Percentiles rank a stretch among this genome's conserved stretches.
These are phyloP conservation scores for Tipula vernalis DNA, from an alignment of 2,888 invertebrate genomes.

Conservation along the genomic window DNA sequence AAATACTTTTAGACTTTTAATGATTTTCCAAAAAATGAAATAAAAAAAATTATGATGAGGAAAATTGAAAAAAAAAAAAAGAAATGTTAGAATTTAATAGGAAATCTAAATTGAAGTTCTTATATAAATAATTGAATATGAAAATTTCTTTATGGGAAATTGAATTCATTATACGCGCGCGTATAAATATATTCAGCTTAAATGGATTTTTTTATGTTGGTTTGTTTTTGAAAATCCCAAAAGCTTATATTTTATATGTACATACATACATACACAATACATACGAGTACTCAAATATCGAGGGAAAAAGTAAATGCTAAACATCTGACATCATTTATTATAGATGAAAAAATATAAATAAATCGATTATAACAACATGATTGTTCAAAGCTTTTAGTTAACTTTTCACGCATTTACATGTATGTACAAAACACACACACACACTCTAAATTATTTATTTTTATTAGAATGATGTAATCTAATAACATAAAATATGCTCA, in stretches of 20 bases:
- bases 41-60: not conserved
- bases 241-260: not conserved
- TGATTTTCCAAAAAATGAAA: not conserved
- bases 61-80: not conserved
- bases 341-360: not conserved
- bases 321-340: not conserved
- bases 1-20: not conserved
- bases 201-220: not conserved
- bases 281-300: not conserved
- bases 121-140: not conserved
- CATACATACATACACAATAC: not conserved
- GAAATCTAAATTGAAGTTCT: not conserved
- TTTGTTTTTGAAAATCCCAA: not conserved
- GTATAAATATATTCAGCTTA: not conserved
- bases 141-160: not conserved
- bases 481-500: not conserved
- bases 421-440: not conserved
- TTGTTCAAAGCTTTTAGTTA: not conserved
- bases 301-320: not conserved
- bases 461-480: not conserved
- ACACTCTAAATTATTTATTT: not conserved
- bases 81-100: not conserved
- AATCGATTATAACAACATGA: not conserved
- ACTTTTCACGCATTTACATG: not conserved
- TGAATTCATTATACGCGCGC: not conserved